Evolutionary conservation across 2,113 vertebrate species (phyloP), one percentile per base, ranked within the genome.

Genomic region (Hyla sarda): DNA sequence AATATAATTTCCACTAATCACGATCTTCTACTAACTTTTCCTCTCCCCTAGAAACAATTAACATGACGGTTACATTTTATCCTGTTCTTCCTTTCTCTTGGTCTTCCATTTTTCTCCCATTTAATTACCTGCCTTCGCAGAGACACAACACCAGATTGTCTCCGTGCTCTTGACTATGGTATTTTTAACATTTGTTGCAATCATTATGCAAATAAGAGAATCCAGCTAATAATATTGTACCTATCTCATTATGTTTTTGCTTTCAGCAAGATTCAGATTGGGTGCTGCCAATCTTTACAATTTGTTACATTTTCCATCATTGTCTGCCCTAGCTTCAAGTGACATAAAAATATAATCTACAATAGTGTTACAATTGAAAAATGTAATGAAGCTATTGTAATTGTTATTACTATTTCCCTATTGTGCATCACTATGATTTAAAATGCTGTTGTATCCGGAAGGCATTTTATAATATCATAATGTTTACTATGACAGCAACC

Each of bases 321-420:
- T 84, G 75, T 56, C 54, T 45, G 58, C 34, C 16, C 25, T 16
- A 45, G 17, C 37, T 84, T 76, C n/a, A 48, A 84, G n/a, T 62
- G 71, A 76, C 54, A 84, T 45, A 84, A 54, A 84, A 84, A 84
- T 30, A 45, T 60, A 75, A 76, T 84, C 52, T 17, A 34, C 54
- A 75, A 60, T 48, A 62, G 72, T 76, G 34, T 74, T 62, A 56
- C 54, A 84, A 84, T 56, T 84, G 52, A 81, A 75, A 84, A 76
- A 84, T 84, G 52, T 84, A 84, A 84, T 84, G 54, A 84, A 84
- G 82, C 72, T 45, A 62, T 58, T 75, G 52, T 75, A 84, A 84
- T 83, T 83, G 56, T 84, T 75, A 84, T 84, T 84, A 74, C 72
- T 21, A 60, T 75, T 60, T 37, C 82, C 54, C 71, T 30, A 34